Base-by-base conservation (phyloP, 2,888 invertebrate genomes). In the Pheosia gnoma region DNA sequence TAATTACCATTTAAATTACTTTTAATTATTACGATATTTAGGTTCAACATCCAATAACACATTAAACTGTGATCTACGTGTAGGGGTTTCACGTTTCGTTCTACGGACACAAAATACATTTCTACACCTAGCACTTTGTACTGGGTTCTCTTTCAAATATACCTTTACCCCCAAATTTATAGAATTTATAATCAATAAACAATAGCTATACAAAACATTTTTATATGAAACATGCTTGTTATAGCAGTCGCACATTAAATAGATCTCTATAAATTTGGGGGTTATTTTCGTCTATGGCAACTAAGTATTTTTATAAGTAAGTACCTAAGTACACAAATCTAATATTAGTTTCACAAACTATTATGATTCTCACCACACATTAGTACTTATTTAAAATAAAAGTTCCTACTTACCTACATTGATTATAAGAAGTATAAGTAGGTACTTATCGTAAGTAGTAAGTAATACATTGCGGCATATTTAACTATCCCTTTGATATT, bases 11-110 rank as follows among this genome's bases (percentile, higher is more conserved):
- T 25, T 25, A 25, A 25, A 25, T 25, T 25, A 25, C 25, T 25
- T 25, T 67, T 74, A 76, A 82, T 78, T 79, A 79, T 77, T 82
- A 81, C 74, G 72, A 79, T 82, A 80, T 79, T 82, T 83, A 78
- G 78, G 79, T 83, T 84, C 81, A 81, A 79, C 80, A 82, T 81
- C 78, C 78, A 79, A 80, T 68, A 80, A 81, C 74, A 74, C 67
- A 67, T 62, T 25, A 25, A 25, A 67, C 64, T 72, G 66, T 75
- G 70, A 66, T 70, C 70, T 81, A 80, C 62, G 66, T 64, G 75
- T 77, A 78, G 74, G 80, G 82, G 82, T 78, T 78, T 73, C 63
- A 66, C 58, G 66, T 75, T 75, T 72, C 66, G 62, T 66, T 74
- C 67, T 71, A 75, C 63, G 63, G 76, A 72, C 71, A 79, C 74